Evolutionary conservation across 2,888 invertebrate genomes (phyloP).

Genomic region (Tanytarsus gracilentus): DNA sequence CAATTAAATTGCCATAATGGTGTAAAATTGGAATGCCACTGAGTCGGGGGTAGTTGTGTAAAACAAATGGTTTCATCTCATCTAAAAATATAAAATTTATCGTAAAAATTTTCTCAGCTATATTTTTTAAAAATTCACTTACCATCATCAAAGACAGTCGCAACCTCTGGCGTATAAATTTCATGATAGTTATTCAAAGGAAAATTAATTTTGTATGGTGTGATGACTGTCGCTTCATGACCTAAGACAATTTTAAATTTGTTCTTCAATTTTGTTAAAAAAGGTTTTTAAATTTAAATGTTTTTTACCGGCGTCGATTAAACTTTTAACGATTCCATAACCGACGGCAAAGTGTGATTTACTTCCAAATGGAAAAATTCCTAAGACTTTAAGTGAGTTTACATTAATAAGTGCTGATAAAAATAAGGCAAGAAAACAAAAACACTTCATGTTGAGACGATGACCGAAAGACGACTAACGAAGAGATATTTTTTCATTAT

Average conservation of each 20-base stretch:
- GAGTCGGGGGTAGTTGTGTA: background rate
- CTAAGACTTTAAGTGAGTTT: background rate
- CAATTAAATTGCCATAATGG: constrained; percentile 34
- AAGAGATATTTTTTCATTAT: background rate
- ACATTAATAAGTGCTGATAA: background rate
- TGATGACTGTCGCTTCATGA: constrained; percentile 32
- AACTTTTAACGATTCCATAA: constrained; percentile 36
- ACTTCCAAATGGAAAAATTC: background rate
- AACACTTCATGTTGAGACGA: background rate
- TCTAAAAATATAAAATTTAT: background rate
- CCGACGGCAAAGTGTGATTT: constrained; percentile 37
- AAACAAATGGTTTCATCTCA: constrained; percentile 30
- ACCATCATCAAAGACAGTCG: background rate
- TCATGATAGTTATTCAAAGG: constrained; percentile 31
- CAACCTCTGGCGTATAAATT: constrained; percentile 13
- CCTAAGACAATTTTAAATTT: too few species aligned
- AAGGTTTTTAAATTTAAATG: too few species aligned
- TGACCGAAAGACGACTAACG: too few species aligned
- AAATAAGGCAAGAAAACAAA: background rate
- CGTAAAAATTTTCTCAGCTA: background rate
- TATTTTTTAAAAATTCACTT: background rate
- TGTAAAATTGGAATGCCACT: constrained; percentile 28
- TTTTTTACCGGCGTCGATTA: constrained; percentile 37
- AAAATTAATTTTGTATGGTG: constrained; percentile 28
- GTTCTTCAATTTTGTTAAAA: too few species aligned